A percentile compares a stretch with the other conserved stretches of the same genome.
These are phyloP conservation scores for Ferdinandea cuprea DNA, from an alignment of 2,888 invertebrate genomes.

Conservation along the genomic window DNA sequence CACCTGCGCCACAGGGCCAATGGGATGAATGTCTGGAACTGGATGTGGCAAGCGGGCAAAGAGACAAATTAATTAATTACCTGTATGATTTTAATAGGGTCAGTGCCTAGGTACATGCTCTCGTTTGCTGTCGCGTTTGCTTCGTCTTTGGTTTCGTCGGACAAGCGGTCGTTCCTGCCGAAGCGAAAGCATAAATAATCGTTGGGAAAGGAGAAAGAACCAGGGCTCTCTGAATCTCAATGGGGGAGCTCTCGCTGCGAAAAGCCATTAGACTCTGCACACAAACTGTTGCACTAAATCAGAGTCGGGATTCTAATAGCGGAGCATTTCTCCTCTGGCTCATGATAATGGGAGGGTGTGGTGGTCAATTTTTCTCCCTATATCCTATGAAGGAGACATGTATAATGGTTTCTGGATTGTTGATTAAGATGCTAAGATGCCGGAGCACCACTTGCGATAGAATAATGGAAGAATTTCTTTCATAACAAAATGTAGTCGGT, in stretches of 20 bases:
- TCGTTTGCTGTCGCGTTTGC: slow-evolving; percentile 35
- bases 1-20: slow-evolving; percentile 65
- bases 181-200: slow-evolving; percentile 62
- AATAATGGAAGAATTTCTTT: slow-evolving; percentile 6
- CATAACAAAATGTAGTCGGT: slow-evolving; percentile 1
- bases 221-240: slow-evolving; percentile 9
- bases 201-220: slow-evolving; percentile 7
- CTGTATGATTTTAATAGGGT: slow-evolving; percentile 73
- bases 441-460: slow-evolving; percentile 14
- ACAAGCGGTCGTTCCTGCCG: not conserved
- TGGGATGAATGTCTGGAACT: slow-evolving; percentile 12
- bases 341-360: slow-evolving; percentile 24
- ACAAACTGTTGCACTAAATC: slow-evolving; percentile 71
- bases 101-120: slow-evolving; percentile 58
- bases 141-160: slow-evolving; percentile 30
- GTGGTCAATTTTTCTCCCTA: slow-evolving; percentile 53
- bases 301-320: slow-evolving; percentile 67
- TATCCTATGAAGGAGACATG: slow-evolving; percentile 8
- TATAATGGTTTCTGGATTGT: slow-evolving; percentile 49
- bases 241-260: slow-evolving; percentile 68
- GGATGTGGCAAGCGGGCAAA: slow-evolving; percentile 12
- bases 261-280: slow-evolving; percentile 72
- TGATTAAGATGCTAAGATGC: slow-evolving; percentile 59
- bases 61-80: slow-evolving; percentile 74
- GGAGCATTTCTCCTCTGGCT: slow-evolving; percentile 51